Evolutionary conservation across 2,888 invertebrate genomes (phyloP), one percentile per base, ranked within the genome.

Genomic region (Drosophila nr. fundita): DNA sequence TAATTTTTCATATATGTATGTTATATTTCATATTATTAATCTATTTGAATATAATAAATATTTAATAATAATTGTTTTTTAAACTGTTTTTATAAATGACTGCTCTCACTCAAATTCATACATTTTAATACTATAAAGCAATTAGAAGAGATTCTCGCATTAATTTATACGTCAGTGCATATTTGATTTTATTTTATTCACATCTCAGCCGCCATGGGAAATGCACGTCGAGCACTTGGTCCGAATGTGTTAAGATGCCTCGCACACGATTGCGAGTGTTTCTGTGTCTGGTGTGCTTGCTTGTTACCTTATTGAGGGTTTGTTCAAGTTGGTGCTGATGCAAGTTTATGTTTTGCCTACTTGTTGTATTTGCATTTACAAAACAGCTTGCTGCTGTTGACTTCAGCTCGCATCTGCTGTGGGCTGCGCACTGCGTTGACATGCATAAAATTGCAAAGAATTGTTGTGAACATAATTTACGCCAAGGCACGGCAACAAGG

Each of bases 121-220:
- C 32, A 50, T 62, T 73, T 70, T 52, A 52, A 63, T 52, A 71
- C 49, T 53, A 66, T 78, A 74, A 78, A 60, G 42, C 50, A 52
- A 66, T 70, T 79, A 73, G 66, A 67, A 63, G 64, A 67, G 68
- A 77, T 68, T 67, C 55, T 59, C 65, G 70, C 79, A 78, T 88
- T 87, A 81, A 88, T 87, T 88, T 81, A 71, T 87, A 84, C 74
- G 70, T 76, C 69, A 87, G 73, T 78, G 82, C 71, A 87, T 86
- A 80, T 87, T 78, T 82, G 84, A 87, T 87, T 87, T 83, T 72
- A 67, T 72, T 73, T 87, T 78, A 78, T 87, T 83, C 78, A 76
- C 67, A 73, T 76, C 71, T 54, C 68, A 49, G 63, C 50, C 38
- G 54, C 54, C 70, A 68, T 59, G 71, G 71, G 68, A 71, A 80